These are phyloP conservation scores for Probaryconus sp. DNA, from an alignment of 1,140 invertebrate genomes.

Conservation along the genomic window DNA sequence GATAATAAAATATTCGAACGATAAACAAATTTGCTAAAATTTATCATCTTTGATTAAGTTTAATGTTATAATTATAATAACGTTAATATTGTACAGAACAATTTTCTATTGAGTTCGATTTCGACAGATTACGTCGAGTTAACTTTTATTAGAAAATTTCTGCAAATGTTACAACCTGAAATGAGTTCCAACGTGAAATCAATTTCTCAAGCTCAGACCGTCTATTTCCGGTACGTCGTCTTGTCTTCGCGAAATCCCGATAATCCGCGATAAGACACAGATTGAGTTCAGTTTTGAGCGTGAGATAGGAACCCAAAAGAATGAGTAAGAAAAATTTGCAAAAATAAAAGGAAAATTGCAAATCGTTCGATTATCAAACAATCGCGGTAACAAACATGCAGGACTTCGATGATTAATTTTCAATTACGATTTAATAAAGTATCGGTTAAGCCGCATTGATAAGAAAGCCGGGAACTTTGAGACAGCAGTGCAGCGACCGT, in stretches of 20 bases:
- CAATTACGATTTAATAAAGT: slow-evolving; percentile 74
- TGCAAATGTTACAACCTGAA: slow-evolving; percentile 16
- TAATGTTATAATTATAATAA: too few species aligned
- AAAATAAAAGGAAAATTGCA: slow-evolving; percentile 76
- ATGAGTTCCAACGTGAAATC: slow-evolving; percentile 40
- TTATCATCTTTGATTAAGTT: too few species aligned
- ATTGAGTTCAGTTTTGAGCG: slow-evolving; percentile 73
- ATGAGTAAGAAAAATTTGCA: too few species aligned
- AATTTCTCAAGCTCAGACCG: slow-evolving; percentile 63
- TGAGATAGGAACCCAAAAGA: slow-evolving; percentile 50
- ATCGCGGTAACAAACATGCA: slow-evolving; percentile 49
- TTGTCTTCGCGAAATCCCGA: slow-evolving; percentile 71
- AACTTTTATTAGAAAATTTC: slow-evolving; percentile 40
- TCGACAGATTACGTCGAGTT: too few species aligned
- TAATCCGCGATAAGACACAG: slow-evolving; percentile 77
- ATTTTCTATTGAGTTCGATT: too few species aligned
- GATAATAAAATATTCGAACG: too few species aligned
- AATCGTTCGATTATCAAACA: too few species aligned
- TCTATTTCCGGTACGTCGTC: slow-evolving; percentile 20
- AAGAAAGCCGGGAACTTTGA: too few species aligned
- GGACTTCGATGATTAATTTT: slow-evolving; percentile 74
- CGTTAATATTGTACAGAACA: too few species aligned
- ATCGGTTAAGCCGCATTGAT: slow-evolving; percentile 49
- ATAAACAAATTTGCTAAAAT: too few species aligned
- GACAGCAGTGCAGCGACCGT: too few species aligned